These are phyloP conservation scores for Delphinapterus leucas DNA, from an alignment of 2,113 vertebrate species.

Conservation along the genomic window DNA sequence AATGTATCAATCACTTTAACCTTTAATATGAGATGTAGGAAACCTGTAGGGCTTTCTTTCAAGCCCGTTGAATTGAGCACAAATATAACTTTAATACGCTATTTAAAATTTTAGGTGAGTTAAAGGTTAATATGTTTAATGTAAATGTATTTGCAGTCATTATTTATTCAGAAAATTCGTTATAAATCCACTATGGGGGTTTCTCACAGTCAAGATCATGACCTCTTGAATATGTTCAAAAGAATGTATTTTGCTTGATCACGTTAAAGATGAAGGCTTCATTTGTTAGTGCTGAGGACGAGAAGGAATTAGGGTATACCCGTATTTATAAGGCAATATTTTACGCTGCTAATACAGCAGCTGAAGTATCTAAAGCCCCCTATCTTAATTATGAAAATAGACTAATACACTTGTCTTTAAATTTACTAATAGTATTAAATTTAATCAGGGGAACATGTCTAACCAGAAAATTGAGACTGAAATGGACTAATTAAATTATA, in stretches of 20 bases:
- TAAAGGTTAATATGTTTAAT: slow-evolving; percentile 67
- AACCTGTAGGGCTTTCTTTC: slow-evolving; percentile 34
- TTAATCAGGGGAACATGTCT: neutral
- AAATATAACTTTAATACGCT: slow-evolving; percentile 56
- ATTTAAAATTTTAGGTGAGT: slow-evolving; percentile 54
- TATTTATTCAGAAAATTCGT: slow-evolving; percentile 64
- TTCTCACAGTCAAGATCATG: slow-evolving; percentile 30
- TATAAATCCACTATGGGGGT: slow-evolving; percentile 44
- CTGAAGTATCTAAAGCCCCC: neutral
- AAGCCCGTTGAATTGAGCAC: slow-evolving; percentile 20
- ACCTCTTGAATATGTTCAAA: slow-evolving; percentile 10
- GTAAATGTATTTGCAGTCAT: slow-evolving; percentile 49
- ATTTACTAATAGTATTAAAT: neutral
- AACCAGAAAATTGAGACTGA: neutral
- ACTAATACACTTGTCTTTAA: neutral
- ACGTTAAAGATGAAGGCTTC: slow-evolving; percentile 17
- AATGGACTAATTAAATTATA: neutral
- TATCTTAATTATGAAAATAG: neutral
- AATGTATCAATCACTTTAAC: slow-evolving; percentile 29
- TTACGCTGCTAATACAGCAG: slow-evolving; percentile 4
- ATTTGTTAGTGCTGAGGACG: neutral
- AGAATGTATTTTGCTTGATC: slow-evolving; percentile 6
- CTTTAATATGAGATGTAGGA: slow-evolving; percentile 41
- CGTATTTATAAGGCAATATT: neutral
- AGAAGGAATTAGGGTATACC: neutral